Evolutionary conservation across 37 sponge, comb jelly and placozoan genomes (phyloP).

Genomic region (Eunapius fragilis): DNA sequence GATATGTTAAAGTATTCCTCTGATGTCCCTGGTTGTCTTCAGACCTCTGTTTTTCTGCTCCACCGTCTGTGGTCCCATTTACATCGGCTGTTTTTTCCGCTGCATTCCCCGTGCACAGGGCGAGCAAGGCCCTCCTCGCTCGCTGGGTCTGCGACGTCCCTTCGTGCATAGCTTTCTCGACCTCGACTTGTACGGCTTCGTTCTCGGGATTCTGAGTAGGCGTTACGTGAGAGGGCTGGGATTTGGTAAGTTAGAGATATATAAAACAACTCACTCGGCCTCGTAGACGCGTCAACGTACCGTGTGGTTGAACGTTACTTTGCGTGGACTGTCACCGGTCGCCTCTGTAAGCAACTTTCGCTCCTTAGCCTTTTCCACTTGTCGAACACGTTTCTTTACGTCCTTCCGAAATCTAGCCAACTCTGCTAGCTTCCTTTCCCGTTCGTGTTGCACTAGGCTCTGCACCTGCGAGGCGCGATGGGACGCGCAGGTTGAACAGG

Average conservation of each 20-base stretch:
- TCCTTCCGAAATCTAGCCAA: conserved; percentile 29
- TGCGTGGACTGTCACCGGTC: not conserved
- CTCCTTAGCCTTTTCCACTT: conserved; percentile 21
- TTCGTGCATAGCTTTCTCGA: not conserved
- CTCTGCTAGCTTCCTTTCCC: conserved; percentile 15
- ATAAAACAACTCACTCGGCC: not conserved
- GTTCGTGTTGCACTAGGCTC: not conserved
- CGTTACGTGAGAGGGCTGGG: not conserved
- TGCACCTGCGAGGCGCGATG: conserved; percentile 8
- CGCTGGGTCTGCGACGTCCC: not conserved
- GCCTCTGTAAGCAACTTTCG: not conserved
- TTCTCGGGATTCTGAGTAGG: not conserved
- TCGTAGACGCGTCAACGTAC: not conserved
- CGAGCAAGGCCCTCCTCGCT: not conserved
- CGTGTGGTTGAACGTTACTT: not conserved
- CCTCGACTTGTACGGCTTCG: not conserved
- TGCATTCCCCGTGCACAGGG: not conserved
- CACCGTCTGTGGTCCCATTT: not conserved
- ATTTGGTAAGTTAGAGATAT: not conserved
- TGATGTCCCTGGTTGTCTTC: not conserved
- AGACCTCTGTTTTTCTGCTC: not conserved
- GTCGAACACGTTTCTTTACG: conserved; percentile 35
- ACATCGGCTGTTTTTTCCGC: not conserved
- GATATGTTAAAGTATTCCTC: not conserved
- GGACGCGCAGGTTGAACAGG: not conserved